Evolutionary conservation across 2,797 vertebrate species (phyloP).

Genomic region (Phoeniculus purpureus): DNA sequence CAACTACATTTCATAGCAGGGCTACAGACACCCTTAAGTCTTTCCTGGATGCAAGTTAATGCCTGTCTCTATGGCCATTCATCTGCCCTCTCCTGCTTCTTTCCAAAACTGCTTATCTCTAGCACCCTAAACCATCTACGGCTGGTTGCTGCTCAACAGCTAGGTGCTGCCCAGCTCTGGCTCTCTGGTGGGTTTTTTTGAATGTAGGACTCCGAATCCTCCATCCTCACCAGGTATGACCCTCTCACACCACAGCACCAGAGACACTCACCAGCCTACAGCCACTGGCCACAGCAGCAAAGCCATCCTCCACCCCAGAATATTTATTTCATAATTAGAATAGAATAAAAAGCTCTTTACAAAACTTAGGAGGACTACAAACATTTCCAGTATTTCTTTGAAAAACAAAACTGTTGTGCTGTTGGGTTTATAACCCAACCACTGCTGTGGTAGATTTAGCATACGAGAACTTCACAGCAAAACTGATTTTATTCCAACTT

Average conservation of each 20-base stretch:
- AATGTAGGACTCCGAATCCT: not conserved
- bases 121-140: not conserved
- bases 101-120: not conserved
- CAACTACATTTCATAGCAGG: not conserved
- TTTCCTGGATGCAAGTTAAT: not conserved
- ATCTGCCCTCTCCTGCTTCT: not conserved
- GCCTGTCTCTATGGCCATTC: not conserved
- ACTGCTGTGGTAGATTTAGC: not conserved
- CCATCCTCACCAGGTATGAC: not conserved
- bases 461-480: not conserved
- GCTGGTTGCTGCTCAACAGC: not conserved
- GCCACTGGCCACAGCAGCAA: not conserved
- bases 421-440: not conserved
- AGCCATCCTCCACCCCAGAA: not conserved
- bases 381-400: conserved; percentile 33
- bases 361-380: conserved; percentile 46
- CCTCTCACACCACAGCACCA: not conserved
- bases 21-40: not conserved
- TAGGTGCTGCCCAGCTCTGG: not conserved
- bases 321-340: not conserved
- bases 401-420: conserved; percentile 41
- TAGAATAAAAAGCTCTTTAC: conserved; percentile 11
- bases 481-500: not conserved
- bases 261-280: not conserved
- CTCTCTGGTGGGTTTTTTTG: not conserved